phyloP scores from a whole-genome alignment of 2,113 vertebrate genomes.

The Percina caprodes region DNA sequence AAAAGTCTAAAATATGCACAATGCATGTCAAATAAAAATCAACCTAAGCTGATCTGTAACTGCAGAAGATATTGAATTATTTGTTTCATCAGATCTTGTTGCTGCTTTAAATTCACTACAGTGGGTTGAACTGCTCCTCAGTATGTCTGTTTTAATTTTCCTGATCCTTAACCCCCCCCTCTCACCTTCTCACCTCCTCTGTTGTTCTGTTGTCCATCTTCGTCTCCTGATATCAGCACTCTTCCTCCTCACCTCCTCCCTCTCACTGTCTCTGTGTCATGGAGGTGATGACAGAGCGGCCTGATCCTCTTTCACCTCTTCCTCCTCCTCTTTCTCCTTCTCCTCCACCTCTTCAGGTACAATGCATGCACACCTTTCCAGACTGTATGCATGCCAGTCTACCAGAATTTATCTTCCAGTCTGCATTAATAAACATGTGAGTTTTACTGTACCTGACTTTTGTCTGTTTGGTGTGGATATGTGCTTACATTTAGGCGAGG shows the following conservation, averaged over 20 bases:
- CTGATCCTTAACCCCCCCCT: slow-evolving; percentile 33
- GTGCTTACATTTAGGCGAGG: slow-evolving; percentile 86
- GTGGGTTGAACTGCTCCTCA: slow-evolving; percentile 6
- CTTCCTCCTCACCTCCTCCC: slow-evolving; percentile 45
- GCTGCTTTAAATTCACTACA: neutral
- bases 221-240: slow-evolving; percentile 53
- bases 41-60: neutral
- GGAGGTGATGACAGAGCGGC: slow-evolving; percentile 61
- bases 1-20: neutral
- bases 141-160: slow-evolving; percentile 1
- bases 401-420: slow-evolving; percentile 20
- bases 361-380: slow-evolving; percentile 64
- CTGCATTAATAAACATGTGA: neutral
- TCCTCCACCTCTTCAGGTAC: slow-evolving; percentile 78
- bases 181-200: slow-evolving; percentile 38
- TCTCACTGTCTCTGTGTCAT: slow-evolving; percentile 65
- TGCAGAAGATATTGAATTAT: neutral
- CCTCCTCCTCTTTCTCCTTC: slow-evolving; percentile 54
- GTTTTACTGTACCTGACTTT: slow-evolving; percentile 4
- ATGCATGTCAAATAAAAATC: neutral
- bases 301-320: slow-evolving; percentile 62
- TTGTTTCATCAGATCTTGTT: neutral
- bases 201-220: slow-evolving; percentile 39
- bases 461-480: slow-evolving; percentile 14
- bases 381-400: slow-evolving; percentile 51